Base-by-base conservation (phyloP, 1,140 invertebrate species). In the Gonatopus flavifemur region DNA sequence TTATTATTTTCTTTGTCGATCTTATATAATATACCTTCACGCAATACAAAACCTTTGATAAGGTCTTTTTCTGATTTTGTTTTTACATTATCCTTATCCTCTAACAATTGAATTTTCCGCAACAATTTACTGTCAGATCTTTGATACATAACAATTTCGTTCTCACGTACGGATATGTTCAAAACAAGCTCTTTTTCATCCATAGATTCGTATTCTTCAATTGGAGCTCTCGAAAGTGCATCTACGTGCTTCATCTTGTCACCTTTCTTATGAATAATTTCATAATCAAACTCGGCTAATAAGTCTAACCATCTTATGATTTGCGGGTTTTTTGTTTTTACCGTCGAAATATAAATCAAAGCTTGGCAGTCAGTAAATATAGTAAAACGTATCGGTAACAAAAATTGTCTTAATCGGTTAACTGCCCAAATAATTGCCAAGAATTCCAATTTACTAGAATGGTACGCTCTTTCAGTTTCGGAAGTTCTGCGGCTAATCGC, bases 1-100 rank as follows among this genome's bases (percentile, higher is more conserved):
- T 24, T 28, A 3, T 10, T 48, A 19, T 42, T 43, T 6, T 43
- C 45, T n/a, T n/a, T n/a, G n/a, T n/a, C n/a, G 3, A 44, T 44
- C 13, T 50, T 31, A 45, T 54, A 51, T 18, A 45, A 54, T 43
- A 49, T 19, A 4, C 21, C 39, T 15, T 41, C 30, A 5, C 28
- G 39, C 33, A 46, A 40, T 6, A 37, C 41, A 19, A 46, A 55
- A 8, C 50, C 43, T 15, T 50, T 22, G 41, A 33, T 12, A 36
- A 36, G 7, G 49, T 25, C 0, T 55, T 30, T 1, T 46, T 15
- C 31, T 40, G 36, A 2, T 39, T 30, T 44, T 31, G 9, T 16
- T n/a, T n/a, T n/a, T n/a, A n/a, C n/a, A n/a, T n/a, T n/a, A n/a
- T n/a, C n/a, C n/a, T n/a, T n/a, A n/a, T n/a, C n/a, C n/a, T n/a